Evolutionary conservation across 2,888 invertebrate species (phyloP), one percentile per base, ranked within the genome.

Genomic region (Rhingia campestris): DNA sequence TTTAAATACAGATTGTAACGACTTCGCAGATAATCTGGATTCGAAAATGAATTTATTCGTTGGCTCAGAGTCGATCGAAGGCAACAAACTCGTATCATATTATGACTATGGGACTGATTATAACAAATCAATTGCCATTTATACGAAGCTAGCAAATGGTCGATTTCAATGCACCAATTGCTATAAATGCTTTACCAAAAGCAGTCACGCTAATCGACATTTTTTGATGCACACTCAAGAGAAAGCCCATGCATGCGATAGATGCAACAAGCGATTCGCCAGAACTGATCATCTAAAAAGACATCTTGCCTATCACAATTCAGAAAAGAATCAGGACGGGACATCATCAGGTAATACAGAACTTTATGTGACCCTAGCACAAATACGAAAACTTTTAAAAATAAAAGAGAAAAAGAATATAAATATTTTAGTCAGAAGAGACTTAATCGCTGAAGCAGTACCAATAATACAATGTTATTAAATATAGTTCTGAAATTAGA

Each of bases 181-280:
- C 56, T 47, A 69, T 3, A 67, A 67, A 45, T 45, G 54, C 0
- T 67, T 67, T n/a, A 54, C 53, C 5, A 53, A 53, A 10, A 45
- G 54, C 6, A 54, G 54, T 22, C 67, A 67, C 54, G 67, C 54
- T 4, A 37, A 43, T 45, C 32, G 67, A 22, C 67, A 67, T 43
- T 67, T 67, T 43, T 9, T 67, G 10, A 45, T 54, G 9, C 67
- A 67, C 30, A 69, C 69, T 6, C 69, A 58, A 58, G 69, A 69
- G 43, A 69, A 69, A 32, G 45, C 35, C 56, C 58, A 47, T 37
- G 32, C 35, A 14, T 69, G 69, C 30, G 32, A 6, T 5, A 1
- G 45, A 4, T 69, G 69, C 22, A 56, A 56, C 9, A 69, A 47
- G 69, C 58, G 56, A 32, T 69, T 69, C 14, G 43, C 43, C n/a